These are phyloP conservation scores for Machimus atricapillus DNA, from an alignment of 2,888 invertebrate species.

Conservation along the genomic window DNA sequence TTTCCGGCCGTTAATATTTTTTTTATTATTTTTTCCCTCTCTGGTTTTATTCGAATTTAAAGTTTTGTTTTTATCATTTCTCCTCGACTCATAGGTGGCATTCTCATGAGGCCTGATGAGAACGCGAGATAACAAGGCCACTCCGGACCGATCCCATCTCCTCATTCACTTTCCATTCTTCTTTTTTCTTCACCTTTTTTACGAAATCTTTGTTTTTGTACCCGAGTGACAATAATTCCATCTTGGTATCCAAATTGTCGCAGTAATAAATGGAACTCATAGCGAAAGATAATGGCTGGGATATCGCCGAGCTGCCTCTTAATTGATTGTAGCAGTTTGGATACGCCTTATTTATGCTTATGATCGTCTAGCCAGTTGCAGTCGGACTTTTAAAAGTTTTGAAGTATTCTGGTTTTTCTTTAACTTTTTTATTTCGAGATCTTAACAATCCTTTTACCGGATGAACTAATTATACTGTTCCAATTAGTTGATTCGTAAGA, in stretches of 20 bases:
- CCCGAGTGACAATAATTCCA: slow-evolving; percentile 8
- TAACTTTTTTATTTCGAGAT: background rate
- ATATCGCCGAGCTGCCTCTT: background rate
- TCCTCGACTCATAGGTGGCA: slow-evolving; percentile 27
- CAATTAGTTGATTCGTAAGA: background rate
- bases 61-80: slow-evolving; percentile 11
- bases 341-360: slow-evolving; percentile 24
- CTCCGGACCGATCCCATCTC: background rate
- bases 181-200: background rate
- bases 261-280: slow-evolving; percentile 50
- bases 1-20: slow-evolving; percentile 15
- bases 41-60: slow-evolving; percentile 8
- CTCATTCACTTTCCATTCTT: background rate
- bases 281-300: slow-evolving; percentile 49
- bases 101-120: slow-evolving; percentile 14
- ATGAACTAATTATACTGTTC: background rate
- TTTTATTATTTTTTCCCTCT: background rate
- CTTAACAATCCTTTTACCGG: background rate
- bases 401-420: background rate
- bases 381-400: background rate
- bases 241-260: slow-evolving; percentile 29
- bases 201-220: background rate
- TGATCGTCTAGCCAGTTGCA: background rate
- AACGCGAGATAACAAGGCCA: slow-evolving; percentile 14
- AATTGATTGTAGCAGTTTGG: slow-evolving; percentile 35